A percentile compares a stretch with the other conserved stretches of the same genome.
phyloP scores from a whole-genome alignment of 2,113 vertebrate genomes.

The Melanotaenia duboulayi region DNA sequence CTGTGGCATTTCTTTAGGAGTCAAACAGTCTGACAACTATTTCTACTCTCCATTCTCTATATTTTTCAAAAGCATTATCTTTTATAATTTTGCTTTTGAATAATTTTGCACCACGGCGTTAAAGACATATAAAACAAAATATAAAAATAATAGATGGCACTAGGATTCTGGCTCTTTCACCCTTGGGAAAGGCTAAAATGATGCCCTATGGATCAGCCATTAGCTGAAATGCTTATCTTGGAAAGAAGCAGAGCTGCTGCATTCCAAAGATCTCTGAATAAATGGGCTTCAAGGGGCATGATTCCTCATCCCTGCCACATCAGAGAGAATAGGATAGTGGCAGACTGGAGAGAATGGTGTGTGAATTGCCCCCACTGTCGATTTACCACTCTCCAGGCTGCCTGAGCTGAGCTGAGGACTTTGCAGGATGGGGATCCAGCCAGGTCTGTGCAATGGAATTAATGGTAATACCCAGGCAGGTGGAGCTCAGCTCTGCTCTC shows the following conservation, averaged over 20 bases:
- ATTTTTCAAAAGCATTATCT: conserved; percentile 28
- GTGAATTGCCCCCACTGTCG: conserved; percentile 60
- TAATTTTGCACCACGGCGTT: too few species aligned
- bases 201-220: conserved; percentile 61
- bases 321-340: conserved; percentile 69
- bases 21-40: conserved; percentile 17
- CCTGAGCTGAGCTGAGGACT: conserved; percentile 59
- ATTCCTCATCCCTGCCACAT: conserved; percentile 64
- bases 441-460: conserved; percentile 72
- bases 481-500: conserved; percentile 74
- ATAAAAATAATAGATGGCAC: conserved; percentile 20
- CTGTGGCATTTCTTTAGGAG: conserved; percentile 3
- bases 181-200: conserved; percentile 56
- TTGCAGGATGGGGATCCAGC: conserved; percentile 68
- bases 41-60: conserved; percentile 19
- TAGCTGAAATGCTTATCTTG: conserved; percentile 65
- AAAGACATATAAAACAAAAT: too few species aligned
- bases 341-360: conserved; percentile 48
- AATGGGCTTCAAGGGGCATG: conserved; percentile 62
- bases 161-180: conserved; percentile 19
- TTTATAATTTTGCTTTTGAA: conserved; percentile 38
- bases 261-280: conserved; percentile 64
- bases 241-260: conserved; percentile 47
- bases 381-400: conserved; percentile 65
- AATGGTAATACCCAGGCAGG: conserved; percentile 81